Base-by-base conservation (phyloP, 2,113 vertebrate species). In the Arenaria interpres region DNA sequence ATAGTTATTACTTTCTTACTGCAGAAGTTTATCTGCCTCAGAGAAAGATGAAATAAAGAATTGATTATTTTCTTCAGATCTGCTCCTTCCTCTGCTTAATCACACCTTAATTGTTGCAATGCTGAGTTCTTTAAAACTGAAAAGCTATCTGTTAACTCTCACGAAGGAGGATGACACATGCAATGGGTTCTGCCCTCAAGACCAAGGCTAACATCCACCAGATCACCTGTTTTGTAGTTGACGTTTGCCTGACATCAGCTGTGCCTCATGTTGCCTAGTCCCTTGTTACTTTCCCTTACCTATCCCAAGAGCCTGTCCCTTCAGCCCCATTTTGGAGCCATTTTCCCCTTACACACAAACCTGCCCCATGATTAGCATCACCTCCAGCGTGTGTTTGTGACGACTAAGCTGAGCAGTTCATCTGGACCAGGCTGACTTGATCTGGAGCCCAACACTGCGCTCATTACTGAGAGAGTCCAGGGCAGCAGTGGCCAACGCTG, bases 81-180 rank as follows among this genome's bases (percentile, higher is more conserved):
- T 48, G 21, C 14, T 85, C 59, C 21, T 85, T 54, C 39, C 13
- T 50, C 73, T 92, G 17, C 56, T 71, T 88, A 37, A 54, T 78
- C 21, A 2, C n/a, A 25, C 11, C 35, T 72, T 43, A 73, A 48
- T 37, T 73, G 11, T 43, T 53, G 66, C 54, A 69, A 3, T 20
- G 6, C 33, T 69, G 45, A 79, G 17, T 45, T 93, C 25, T 64
- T 0, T 39, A 57, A 50, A 2, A 15, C 63, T 57, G 32, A 85
- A 57, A 56, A 73, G 9, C 18, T 85, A 9, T 18, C 35, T 59
- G 17, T 41, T 25, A 57, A 9, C 7, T 89, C 18, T 69, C 59
- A 45, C 0, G 0, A 69, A 57, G 5, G 4, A 20, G 20, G 2
- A 16, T 32, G 41, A 13, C 43, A 12, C 46, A 66, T 7, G 9